Percentiles rank a stretch among this genome's conserved stretches.
phyloP scores from a whole-genome alignment of 2,888 invertebrate species.

The Chironomus riparius region DNA sequence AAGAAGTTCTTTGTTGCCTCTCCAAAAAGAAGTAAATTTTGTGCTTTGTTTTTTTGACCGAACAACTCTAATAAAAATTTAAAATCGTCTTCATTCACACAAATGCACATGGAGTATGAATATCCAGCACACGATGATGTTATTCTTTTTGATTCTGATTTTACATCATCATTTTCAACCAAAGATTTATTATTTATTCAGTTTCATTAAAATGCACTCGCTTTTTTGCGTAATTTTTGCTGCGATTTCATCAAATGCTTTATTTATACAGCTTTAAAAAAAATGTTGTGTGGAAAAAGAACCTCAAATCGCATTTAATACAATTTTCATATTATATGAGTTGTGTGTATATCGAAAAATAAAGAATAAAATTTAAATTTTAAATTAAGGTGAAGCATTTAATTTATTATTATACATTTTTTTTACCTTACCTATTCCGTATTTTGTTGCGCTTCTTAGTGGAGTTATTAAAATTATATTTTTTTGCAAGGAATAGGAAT shows the following conservation, averaged over 20 bases:
- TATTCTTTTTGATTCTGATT: neutral
- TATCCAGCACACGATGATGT: neutral
- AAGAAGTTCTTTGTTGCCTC: neutral
- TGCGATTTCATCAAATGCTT: conserved; percentile 10
- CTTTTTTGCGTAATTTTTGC: conserved; percentile 13
- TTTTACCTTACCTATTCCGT: neutral
- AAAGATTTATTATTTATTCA: conserved; percentile 20
- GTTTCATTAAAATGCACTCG: conserved; percentile 15
- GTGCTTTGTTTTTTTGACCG: neutral
- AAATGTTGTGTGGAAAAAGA: neutral
- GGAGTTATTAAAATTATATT: neutral
- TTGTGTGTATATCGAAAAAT: neutral
- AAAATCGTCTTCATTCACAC: neutral
- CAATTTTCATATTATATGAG: neutral
- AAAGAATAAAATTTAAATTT: conserved; percentile 19
- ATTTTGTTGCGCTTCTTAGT: conserved; percentile 1
- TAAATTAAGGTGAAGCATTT: conserved; percentile 27
- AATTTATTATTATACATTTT: conserved; percentile 22
- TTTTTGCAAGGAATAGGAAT: neutral
- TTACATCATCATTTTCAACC: neutral
- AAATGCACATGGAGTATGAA: neutral
- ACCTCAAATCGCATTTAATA: neutral
- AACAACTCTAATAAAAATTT: neutral
- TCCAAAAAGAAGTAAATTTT: neutral
- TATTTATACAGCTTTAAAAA: neutral